Conservation (phyloP, 2,797 vertebrate species). For the Aldrovandia affinis region DNA sequence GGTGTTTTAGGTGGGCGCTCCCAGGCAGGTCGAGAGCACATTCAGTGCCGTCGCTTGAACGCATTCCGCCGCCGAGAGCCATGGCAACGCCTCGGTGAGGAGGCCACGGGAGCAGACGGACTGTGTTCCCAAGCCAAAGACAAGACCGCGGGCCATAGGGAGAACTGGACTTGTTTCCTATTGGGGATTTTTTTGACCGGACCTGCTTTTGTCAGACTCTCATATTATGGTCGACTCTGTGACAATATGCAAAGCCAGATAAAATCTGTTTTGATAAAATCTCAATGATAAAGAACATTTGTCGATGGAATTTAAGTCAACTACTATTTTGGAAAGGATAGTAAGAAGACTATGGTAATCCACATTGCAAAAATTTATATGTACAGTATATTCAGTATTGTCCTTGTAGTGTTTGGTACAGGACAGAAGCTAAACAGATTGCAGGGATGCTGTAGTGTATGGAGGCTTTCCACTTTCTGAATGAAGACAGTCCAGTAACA, state of each 20-base stretch:
- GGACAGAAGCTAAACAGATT: background rate
- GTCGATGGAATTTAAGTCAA: background rate
- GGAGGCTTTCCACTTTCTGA: background rate
- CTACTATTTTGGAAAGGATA: background rate
- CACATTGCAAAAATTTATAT: background rate
- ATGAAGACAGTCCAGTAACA: background rate
- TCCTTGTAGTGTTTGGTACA: background rate
- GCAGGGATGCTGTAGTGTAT: background rate
- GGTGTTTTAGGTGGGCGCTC: conserved; percentile 6
- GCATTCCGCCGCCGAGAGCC: background rate
- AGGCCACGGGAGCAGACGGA: conserved; percentile 8
- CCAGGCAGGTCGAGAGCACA: conserved; percentile 18
- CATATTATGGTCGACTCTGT: too few species aligned
- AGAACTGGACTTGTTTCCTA: background rate
- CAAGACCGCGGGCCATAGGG: background rate
- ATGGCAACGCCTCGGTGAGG: background rate
- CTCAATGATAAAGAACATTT: background rate
- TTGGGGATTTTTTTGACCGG: background rate
- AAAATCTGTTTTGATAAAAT: background rate
- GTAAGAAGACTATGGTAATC: background rate
- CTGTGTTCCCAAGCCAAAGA: background rate
- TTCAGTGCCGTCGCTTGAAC: background rate
- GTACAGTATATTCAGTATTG: background rate
- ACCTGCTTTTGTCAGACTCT: background rate
- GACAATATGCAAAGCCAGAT: background rate